Evolutionary conservation across 1,140 invertebrate species (phyloP).

Genomic region (Trachymyrmex septentrionalis): DNA sequence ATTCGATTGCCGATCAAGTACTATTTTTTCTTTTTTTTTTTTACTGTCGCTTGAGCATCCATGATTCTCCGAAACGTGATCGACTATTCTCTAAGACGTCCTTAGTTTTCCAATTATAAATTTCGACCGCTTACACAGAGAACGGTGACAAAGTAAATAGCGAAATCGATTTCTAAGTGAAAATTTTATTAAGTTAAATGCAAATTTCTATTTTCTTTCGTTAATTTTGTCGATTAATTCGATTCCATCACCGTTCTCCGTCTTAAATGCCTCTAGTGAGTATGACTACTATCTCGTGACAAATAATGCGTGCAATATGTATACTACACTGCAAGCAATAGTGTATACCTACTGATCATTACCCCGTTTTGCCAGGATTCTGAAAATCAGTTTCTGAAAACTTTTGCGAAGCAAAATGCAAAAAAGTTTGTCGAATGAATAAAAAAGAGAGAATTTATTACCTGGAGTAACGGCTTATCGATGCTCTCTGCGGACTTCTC

Average conservation of each 20-base stretch:
- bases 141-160: slow-evolving; percentile 12
- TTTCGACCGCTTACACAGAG: not conserved
- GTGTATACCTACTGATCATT: slow-evolving; percentile 78
- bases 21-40: slow-evolving; percentile 6
- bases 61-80: not conserved
- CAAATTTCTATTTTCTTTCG: not conserved
- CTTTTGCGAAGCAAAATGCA: slow-evolving; percentile 24
- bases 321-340: slow-evolving; percentile 20
- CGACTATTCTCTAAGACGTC: not conserved
- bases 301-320: slow-evolving; percentile 20
- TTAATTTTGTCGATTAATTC: not conserved
- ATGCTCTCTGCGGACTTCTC: slow-evolving; percentile 78
- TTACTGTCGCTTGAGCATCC: not conserved
- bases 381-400: slow-evolving; percentile 76
- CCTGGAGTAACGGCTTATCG: slow-evolving; percentile 79
- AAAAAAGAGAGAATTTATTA: slow-evolving; percentile 72
- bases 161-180: not conserved
- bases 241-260: slow-evolving; percentile 9
- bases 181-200: slow-evolving; percentile 10
- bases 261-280: slow-evolving; percentile 1
- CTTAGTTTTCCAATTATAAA: not conserved
- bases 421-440: slow-evolving; percentile 38
- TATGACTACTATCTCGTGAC: not conserved
- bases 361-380: not conserved
- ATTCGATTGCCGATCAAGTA: slow-evolving; percentile 47